Conservation (phyloP, 2,888 invertebrate species). For the Podotricha telesiphe region DNA sequence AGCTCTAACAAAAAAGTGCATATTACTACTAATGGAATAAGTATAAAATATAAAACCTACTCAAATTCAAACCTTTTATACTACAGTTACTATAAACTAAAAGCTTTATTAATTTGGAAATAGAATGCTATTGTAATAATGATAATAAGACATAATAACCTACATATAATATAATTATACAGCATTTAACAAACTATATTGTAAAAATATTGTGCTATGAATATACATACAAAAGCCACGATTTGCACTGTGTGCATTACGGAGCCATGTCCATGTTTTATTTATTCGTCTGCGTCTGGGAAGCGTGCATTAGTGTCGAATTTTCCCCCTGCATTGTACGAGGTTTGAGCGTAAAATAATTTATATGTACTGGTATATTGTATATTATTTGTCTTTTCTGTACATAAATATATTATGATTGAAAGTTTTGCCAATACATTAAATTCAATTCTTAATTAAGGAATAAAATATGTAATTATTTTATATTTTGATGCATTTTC, state of each 20-base stretch:
- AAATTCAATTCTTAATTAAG: no score
- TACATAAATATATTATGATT: neutral
- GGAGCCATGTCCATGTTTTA: conserved; percentile 62
- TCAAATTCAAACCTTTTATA: no score
- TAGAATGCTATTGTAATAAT: no score
- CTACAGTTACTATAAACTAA: no score
- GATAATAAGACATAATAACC: no score
- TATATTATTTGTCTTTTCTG: neutral
- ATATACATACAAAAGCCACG: conserved; percentile 19
- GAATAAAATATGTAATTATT: no score
- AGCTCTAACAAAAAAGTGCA: no score
- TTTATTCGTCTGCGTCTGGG: conserved; percentile 70
- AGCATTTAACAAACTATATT: no score
- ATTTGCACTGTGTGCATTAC: conserved; percentile 68
- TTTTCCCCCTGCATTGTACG: conserved; percentile 48
- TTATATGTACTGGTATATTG: neutral
- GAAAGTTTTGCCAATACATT: neutral
- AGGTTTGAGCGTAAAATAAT: conserved; percentile 22
- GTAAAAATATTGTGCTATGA: neutral
- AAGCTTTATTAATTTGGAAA: no score
- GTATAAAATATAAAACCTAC: neutral
- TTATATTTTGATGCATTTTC: no score
- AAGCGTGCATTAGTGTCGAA: conserved; percentile 73
- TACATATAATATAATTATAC: no score
- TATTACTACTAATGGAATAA: no score